Conservation (phyloP, 2,888 invertebrate genomes). For the Ichneumon xanthorius region DNA sequence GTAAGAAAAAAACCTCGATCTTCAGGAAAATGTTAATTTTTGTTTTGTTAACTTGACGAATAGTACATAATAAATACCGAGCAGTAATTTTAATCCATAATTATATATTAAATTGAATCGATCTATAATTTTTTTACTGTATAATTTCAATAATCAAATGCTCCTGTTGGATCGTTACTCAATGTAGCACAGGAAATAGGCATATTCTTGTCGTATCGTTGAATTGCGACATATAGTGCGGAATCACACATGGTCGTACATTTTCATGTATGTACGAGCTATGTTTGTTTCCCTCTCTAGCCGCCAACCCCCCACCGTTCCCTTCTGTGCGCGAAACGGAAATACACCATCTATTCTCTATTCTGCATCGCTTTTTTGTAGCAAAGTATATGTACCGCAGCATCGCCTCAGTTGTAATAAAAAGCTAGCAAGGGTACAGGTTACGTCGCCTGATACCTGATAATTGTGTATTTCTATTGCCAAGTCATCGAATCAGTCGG, state of each 20-base stretch:
- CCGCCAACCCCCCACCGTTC: neutral
- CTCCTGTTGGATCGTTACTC: slow-evolving; percentile 7
- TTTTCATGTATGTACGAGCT: slow-evolving; percentile 20
- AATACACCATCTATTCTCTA: slow-evolving; percentile 8
- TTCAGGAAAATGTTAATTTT: too few species aligned
- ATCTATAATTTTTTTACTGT: neutral
- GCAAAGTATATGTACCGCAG: neutral
- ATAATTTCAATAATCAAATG: slow-evolving; percentile 22
- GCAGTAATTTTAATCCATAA: too few species aligned
- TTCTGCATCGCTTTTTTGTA: slow-evolving; percentile 3
- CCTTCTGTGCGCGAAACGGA: slow-evolving; percentile 33
- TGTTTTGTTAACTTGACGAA: too few species aligned
- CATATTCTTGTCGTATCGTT: slow-evolving; percentile 8
- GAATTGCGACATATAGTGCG: slow-evolving; percentile 15
- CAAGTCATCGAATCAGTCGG: slow-evolving; percentile 58
- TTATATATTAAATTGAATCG: too few species aligned
- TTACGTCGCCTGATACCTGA: slow-evolving; percentile 20
- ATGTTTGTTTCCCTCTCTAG: neutral
- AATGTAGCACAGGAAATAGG: slow-evolving; percentile 17
- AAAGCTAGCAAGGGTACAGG: neutral
- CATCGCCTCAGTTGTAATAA: slow-evolving; percentile 21
- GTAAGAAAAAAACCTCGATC: neutral
- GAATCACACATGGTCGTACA: slow-evolving; percentile 49
- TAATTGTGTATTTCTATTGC: slow-evolving; percentile 26
- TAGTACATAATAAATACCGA: too few species aligned